Evolutionary conservation across 2,113 vertebrate genomes (phyloP), one percentile per base, ranked within the genome.

Genomic region (Cololabis saira): DNA sequence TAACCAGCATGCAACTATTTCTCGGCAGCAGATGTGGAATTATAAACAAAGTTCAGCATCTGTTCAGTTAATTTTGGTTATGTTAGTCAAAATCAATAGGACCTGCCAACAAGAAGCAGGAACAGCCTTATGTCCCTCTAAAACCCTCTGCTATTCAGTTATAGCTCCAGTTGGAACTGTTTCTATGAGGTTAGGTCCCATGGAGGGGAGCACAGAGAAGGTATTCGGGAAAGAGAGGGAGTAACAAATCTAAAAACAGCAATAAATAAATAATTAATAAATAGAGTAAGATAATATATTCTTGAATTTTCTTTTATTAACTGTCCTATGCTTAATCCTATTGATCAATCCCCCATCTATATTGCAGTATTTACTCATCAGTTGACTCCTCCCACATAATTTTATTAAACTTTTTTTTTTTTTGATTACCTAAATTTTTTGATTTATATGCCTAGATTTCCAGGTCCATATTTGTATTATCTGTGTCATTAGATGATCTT

Each of bases 191-290:
- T 88, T 81, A 87, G 81, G 70, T 83, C 86, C 84, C 79, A 48
- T 71, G 89, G 84, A 87, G 63, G 78, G 63, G 71, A 37, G 62
- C 67, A 60, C 62, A 59, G 71, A 70, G 78, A 76, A 82, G 71
- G 64, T 73, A 83, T 64, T 66, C 81, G 74, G 55, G 55, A 55
- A 76, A 78, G 71, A 74, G 62, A 77, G 27, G 21, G 57, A 74
- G 78, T 62, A 83, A 87, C 86, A 86, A 87, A 87, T 89, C 89
- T 80, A 71, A 87, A 82, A 77, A 61, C 82, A 85, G 85, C 89
- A 88, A 88, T 80, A 63, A 61, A 80, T 51, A 86, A 83, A 86
- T 84, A n/a, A n/a, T n/a, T n/a, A n/a, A n/a, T n/a, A n/a, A n/a
- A n/a, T n/a, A n/a, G n/a, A n/a, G n/a, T n/a, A n/a, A n/a, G n/a